These are phyloP conservation scores for Rhopalosiphum nymphaeae DNA, from an alignment of 2,888 invertebrate species.

Conservation along the genomic window DNA sequence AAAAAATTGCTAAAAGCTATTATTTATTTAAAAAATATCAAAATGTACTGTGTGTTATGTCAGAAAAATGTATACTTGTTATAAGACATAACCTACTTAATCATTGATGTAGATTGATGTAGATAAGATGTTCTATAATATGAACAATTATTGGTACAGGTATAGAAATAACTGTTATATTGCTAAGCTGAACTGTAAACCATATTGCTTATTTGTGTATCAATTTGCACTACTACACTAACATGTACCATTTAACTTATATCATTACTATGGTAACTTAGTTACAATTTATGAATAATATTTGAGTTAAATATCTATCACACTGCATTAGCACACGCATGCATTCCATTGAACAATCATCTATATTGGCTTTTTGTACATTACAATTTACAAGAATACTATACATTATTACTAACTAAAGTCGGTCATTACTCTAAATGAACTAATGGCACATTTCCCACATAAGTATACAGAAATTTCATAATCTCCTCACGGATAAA, in stretches of 20 bases:
- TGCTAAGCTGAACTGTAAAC: neutral
- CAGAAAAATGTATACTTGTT: neutral
- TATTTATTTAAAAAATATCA: neutral
- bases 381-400: neutral
- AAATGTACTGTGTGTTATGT: neutral
- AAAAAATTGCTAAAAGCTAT: neutral
- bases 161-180: neutral
- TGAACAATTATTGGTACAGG: neutral
- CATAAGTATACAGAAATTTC: neutral
- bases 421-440: neutral
- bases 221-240: neutral
- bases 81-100: neutral
- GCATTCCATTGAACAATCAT: neutral
- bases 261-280: neutral
- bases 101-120: neutral
- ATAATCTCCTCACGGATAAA: neutral
- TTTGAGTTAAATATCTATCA: neutral
- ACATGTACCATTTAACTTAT: neutral
- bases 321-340: neutral
- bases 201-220: neutral
- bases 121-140: neutral
- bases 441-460: neutral
- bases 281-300: neutral
- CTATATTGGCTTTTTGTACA: neutral
- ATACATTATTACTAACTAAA: neutral